Conservation (phyloP, 30 jellyfish, hydroid and myxozoan genomes). For the Aurelia aurita region DNA sequence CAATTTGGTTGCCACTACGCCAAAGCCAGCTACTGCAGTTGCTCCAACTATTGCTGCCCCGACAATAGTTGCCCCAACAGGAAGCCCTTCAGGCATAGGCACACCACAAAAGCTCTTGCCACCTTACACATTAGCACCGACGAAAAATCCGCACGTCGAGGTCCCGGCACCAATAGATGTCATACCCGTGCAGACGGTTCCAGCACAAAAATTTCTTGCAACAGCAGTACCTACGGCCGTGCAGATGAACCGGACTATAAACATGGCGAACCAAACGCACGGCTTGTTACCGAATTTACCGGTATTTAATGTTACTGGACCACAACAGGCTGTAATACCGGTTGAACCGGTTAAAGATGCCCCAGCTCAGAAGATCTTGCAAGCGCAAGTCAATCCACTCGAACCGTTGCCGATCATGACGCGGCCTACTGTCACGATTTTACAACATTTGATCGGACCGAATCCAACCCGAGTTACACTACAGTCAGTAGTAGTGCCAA, state of each 20-base stretch:
- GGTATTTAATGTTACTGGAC: slow-evolving; percentile 35
- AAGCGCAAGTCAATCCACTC: slow-evolving; percentile 25
- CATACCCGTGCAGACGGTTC: slow-evolving; percentile 66
- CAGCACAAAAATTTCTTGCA: slow-evolving; percentile 33
- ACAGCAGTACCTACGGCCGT: neutral
- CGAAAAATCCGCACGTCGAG: slow-evolving; percentile 28
- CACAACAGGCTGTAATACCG: slow-evolving; percentile 17
- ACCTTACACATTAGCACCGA: no score
- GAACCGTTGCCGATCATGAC: slow-evolving; percentile 62
- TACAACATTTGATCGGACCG: slow-evolving; percentile 45
- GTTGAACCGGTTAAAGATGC: slow-evolving; percentile 37
- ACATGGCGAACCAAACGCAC: slow-evolving; percentile 10
- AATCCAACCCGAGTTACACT: slow-evolving; percentile 44
- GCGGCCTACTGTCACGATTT: slow-evolving; percentile 58
- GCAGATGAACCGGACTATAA: neutral
- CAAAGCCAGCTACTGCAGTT: no score
- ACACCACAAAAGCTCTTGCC: no score
- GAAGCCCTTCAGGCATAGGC: no score
- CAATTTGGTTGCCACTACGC: neutral
- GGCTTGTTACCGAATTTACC: slow-evolving; percentile 55
- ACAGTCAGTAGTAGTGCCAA: slow-evolving; percentile 69
- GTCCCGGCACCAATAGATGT: slow-evolving; percentile 61
- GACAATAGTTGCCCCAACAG: no score
- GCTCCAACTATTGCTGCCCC: no score
- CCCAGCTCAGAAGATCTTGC: neutral